A percentile compares a stretch with the other conserved stretches of the same genome.
phyloP scores from a whole-genome alignment of 2,113 vertebrate species.

The Lepisosteus oculatus region DNA sequence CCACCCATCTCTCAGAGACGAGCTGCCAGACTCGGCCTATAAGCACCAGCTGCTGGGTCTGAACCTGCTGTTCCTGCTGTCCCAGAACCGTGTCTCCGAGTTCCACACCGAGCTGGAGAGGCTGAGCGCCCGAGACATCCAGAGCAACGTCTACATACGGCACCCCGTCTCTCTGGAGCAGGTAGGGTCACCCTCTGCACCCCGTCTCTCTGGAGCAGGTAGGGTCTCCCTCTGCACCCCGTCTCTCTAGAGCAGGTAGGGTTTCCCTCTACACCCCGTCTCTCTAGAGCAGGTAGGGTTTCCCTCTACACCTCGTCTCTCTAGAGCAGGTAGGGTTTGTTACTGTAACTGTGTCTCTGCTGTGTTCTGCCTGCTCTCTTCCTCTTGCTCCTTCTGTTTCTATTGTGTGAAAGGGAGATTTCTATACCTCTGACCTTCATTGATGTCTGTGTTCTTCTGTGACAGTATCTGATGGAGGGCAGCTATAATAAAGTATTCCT shows the following conservation, averaged over 20 bases:
- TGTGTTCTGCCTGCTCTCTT: too few relatives aligned
- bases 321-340: too few relatives aligned
- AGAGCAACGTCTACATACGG: conserved; percentile 91
- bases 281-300: too few relatives aligned
- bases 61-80: conserved; percentile 91
- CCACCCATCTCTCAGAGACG: conserved; percentile 62
- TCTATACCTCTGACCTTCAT: too few relatives aligned
- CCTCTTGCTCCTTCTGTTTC: too few relatives aligned
- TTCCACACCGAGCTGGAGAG: conserved; percentile 95
- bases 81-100: conserved; percentile 92
- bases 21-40: conserved; percentile 84
- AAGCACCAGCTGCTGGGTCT: conserved; percentile 89
- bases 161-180: conserved; percentile 88
- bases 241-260: too few relatives aligned
- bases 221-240: too few relatives aligned
- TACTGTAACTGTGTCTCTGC: too few relatives aligned
- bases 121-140: conserved; percentile 84
- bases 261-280: too few relatives aligned
- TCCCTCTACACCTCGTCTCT: too few relatives aligned
- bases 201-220: not conserved
- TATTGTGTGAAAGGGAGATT: too few relatives aligned
- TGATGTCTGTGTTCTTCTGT: not conserved
- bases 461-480: conserved; percentile 92
- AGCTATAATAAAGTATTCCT: conserved; percentile 97
- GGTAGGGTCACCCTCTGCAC: conserved; percentile 35